Base-by-base conservation (phyloP, 2,797 vertebrate species). In the Gorsachius magnificus region DNA sequence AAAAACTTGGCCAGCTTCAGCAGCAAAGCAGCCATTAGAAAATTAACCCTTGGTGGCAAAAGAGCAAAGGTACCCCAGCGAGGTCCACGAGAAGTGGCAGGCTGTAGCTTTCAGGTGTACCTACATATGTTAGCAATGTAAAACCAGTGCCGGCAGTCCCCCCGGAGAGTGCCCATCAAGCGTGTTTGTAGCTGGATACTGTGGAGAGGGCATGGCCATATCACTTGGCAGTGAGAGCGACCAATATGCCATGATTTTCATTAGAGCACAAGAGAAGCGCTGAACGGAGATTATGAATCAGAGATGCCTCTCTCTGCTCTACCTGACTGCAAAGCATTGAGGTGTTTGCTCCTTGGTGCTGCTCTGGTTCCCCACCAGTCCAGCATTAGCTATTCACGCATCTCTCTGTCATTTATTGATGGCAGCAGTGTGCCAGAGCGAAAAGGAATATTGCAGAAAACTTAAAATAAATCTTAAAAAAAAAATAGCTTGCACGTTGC, bases 231-330 rank as follows among this genome's bases (percentile, higher is more conserved):
- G 98, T 95, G 82, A 96, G 89, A 96, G 90, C 96, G 46, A 98
- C 98, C 99, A 99, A 99, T 99, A 99, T 99, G 99, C 98, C 98
- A 98, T 51, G 87, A 97, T 98, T 99, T 98, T 98, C 98, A 98
- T 98, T 97, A 97, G 84, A 97, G 97, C 95, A 93, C 93, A 43
- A 81, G 96, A 97, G 97, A 93, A 96, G 94, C 57, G 35, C 95
- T 64, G 95, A 98, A 96, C 48, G 4, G 65, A 85, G 96, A 97
- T 94, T 90, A 82, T 82, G 95, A 96, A 97, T 97, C 77, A n/a
- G 94, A 97, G 95, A 65, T 2, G 80, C 83, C 70, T 33, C 80
- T 93, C 93, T 86, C 64, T 63, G 95, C 94, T 96, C 80, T 91
- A 97, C 97, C 97, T 95, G 97, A 85, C 94, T 90, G 91, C 84